Evolutionary conservation across 2,888 invertebrate genomes (phyloP).

Genomic region (Byasa hedistus): DNA sequence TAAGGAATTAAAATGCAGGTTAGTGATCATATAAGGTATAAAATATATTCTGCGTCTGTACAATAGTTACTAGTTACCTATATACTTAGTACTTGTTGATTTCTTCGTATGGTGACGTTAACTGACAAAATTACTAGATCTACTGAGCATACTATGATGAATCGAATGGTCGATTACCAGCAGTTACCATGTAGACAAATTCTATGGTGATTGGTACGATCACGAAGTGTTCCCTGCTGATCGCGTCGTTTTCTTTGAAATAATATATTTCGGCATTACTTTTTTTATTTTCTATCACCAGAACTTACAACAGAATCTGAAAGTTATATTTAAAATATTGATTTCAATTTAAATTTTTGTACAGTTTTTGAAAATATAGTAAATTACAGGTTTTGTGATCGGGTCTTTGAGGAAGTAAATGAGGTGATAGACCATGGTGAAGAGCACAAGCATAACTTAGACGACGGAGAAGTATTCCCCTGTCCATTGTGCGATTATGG

Average conservation of each 20-base stretch:
- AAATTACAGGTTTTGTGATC: constrained; percentile 58
- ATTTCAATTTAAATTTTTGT: not conserved
- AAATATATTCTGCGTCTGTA: not conserved
- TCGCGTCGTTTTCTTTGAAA: not conserved
- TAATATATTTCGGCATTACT: not conserved
- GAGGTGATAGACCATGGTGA: constrained; percentile 61
- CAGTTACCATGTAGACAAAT: no score
- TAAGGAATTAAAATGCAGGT: constrained; percentile 69
- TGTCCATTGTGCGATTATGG: constrained; percentile 72
- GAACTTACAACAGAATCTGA: not conserved
- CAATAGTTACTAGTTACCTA: no score
- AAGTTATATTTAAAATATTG: not conserved
- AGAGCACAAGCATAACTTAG: constrained; percentile 60
- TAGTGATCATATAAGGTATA: constrained; percentile 9
- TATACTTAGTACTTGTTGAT: no score
- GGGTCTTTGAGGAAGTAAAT: constrained; percentile 46
- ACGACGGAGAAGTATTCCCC: constrained; percentile 63
- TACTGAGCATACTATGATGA: no score
- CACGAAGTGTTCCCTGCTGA: no score
- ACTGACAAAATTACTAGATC: no score
- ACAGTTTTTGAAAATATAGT: not conserved
- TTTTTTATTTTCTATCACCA: no score
- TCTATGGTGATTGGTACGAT: no score
- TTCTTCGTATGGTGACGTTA: no score
- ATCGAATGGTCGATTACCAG: no score